phyloP scores from a whole-genome alignment of 2,888 invertebrate species.

The Lepidochrysops patricia region DNA sequence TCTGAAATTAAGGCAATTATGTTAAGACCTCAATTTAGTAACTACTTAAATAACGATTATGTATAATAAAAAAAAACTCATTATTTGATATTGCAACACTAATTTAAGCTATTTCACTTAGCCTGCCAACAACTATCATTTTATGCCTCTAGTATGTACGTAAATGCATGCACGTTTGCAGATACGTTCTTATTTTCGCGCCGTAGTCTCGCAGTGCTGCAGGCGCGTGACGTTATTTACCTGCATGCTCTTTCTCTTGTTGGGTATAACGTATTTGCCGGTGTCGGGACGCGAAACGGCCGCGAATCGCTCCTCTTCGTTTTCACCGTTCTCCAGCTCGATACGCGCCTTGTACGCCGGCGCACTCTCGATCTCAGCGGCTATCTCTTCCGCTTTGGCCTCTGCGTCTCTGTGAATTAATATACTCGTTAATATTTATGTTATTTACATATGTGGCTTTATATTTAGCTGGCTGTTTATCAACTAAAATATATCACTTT shows the following conservation, averaged over 20 bases:
- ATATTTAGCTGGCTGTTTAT: too few relatives aligned
- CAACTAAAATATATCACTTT: not conserved
- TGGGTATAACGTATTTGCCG: conserved; percentile 85
- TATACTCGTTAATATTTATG: not conserved
- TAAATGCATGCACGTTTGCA: too few relatives aligned
- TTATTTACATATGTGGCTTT: too few relatives aligned
- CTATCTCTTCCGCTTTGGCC: conserved; percentile 91
- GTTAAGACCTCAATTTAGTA: too few relatives aligned
- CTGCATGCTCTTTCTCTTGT: conserved; percentile 81
- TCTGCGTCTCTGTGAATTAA: conserved; percentile 76
- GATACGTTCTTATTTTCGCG: too few relatives aligned
- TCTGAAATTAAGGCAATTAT: not conserved
- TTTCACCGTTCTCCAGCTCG: conserved; percentile 93
- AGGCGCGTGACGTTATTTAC: conserved; percentile 36
- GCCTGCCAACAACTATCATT: too few relatives aligned
- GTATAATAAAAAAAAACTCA: too few relatives aligned
- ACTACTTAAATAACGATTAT: too few relatives aligned
- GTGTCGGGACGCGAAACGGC: conserved; percentile 81
- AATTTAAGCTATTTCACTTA: too few relatives aligned
- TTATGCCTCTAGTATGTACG: too few relatives aligned
- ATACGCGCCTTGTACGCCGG: conserved; percentile 86
- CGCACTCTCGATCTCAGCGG: conserved; percentile 93
- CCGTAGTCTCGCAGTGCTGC: too few relatives aligned
- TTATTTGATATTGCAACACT: too few relatives aligned
- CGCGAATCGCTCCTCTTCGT: conserved; percentile 91